Evolutionary conservation across 2,888 invertebrate species (phyloP).

Genomic region (Baronia brevicornis): DNA sequence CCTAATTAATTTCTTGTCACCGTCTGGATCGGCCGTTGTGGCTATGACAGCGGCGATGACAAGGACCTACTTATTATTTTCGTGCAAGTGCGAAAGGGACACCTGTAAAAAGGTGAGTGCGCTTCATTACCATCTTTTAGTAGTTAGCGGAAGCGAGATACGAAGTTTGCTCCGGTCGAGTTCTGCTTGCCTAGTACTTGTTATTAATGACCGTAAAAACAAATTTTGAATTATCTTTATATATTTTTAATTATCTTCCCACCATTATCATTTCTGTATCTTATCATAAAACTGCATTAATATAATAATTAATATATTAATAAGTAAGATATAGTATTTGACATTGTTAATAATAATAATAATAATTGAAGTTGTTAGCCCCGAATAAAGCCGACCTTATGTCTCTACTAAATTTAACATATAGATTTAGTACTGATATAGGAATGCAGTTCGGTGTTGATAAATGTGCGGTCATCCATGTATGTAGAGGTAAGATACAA

Average conservation of each 20-base stretch:
- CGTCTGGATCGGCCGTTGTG: constrained; percentile 66
- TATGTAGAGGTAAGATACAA: no score
- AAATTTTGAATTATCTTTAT: constrained; percentile 29
- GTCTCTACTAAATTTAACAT: no score
- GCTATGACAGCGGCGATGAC: constrained; percentile 57
- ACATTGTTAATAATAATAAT: no score
- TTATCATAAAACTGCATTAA: constrained; percentile 1
- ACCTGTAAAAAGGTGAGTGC: constrained; percentile 51
- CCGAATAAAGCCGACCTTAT: no score
- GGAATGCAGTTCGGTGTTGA: no score
- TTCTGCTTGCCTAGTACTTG: constrained; percentile 55
- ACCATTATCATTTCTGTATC: constrained; percentile 27
- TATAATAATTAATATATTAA: no score
- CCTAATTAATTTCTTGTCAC: constrained; percentile 76
- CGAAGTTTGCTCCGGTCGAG: constrained; percentile 56
- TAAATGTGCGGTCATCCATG: no score
- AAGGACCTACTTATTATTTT: constrained; percentile 26
- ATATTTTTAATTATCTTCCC: constrained; percentile 9
- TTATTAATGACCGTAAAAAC: constrained; percentile 56
- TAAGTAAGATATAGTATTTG: no score
- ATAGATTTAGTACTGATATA: no score
- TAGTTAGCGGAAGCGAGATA: constrained; percentile 64
- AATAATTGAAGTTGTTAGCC: no score
- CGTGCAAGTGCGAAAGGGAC: constrained; percentile 29
- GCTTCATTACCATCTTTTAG: constrained; percentile 71